A percentile compares a stretch with the other conserved stretches of the same genome.
Conservation (phyloP, 1,140 invertebrate genomes). For the Drosophila equinoxialis region DNA sequence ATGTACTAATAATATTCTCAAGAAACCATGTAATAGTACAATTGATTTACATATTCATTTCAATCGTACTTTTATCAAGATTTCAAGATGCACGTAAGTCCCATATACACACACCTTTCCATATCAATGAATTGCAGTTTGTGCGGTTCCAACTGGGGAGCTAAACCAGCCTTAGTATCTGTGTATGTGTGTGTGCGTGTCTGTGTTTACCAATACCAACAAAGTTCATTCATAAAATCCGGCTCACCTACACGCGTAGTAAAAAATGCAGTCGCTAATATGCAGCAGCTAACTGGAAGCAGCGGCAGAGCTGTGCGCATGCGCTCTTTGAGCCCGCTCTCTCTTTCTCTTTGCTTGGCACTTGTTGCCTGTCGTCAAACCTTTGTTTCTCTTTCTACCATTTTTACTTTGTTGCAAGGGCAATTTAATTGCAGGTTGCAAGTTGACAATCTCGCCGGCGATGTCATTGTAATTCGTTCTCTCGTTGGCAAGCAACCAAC, state of each 20-base stretch:
- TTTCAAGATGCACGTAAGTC: no score
- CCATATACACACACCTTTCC: no score
- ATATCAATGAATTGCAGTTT: neutral
- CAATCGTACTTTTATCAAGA: no score
- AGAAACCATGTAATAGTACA: no score
- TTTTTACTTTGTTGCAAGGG: conserved; percentile 19
- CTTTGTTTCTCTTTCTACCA: conserved; percentile 47
- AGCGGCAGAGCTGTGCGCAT: conserved; percentile 57
- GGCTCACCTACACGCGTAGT: conserved; percentile 78
- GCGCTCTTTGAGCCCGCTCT: conserved; percentile 44
- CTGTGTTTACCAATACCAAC: conserved; percentile 52
- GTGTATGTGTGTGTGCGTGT: neutral
- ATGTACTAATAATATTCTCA: no score
- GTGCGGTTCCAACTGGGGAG: neutral
- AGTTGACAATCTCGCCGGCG: conserved; percentile 62
- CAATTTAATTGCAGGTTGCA: conserved; percentile 48
- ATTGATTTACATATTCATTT: no score
- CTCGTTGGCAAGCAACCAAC: no score
- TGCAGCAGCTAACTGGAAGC: no score
- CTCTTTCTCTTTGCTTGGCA: conserved; percentile 28
- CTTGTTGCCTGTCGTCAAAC: conserved; percentile 38
- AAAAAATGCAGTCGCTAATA: conserved; percentile 57
- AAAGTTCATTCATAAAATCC: conserved; percentile 77
- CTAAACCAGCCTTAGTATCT: neutral
- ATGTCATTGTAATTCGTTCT: no score